phyloP scores from a whole-genome alignment of 2,113 vertebrate species.

The Pao palembangensis region DNA sequence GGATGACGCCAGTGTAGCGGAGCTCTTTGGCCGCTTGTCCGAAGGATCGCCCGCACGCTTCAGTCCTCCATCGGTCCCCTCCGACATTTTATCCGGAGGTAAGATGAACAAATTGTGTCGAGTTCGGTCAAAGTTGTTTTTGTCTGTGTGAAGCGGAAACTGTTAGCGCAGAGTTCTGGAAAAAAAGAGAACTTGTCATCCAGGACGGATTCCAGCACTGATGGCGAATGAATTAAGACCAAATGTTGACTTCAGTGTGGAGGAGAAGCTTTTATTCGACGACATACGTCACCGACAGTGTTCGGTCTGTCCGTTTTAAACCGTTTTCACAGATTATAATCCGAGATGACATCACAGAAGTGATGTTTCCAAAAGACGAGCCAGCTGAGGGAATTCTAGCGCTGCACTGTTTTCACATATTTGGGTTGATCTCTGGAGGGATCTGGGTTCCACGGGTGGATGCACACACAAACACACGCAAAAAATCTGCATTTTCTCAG shows the following conservation, averaged over 20 bases:
- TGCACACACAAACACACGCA: not conserved
- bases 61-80: not conserved
- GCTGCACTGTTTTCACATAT: slow-evolving; percentile 5
- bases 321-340: not conserved
- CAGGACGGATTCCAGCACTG: slow-evolving; percentile 24
- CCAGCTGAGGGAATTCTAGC: not conserved
- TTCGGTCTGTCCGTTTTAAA: not conserved
- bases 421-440: slow-evolving; percentile 16
- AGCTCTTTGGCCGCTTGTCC: no score
- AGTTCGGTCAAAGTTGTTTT: not conserved
- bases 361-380: no score
- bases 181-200: slow-evolving; percentile 16
- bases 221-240: not conserved
- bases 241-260: not conserved
- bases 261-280: not conserved
- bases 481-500: not conserved
- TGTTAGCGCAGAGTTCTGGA: slow-evolving; percentile 21
- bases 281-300: not conserved
- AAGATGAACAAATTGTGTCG: slow-evolving; percentile 1
- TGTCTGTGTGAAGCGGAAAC: slow-evolving; percentile 33
- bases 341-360: no score
- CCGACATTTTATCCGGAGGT: slow-evolving; percentile 24
- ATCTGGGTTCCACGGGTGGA: not conserved
- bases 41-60: not conserved
- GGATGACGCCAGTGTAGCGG: not conserved